Evolutionary conservation across 2,888 invertebrate species (phyloP).

Genomic region (Tillus elongatus): DNA sequence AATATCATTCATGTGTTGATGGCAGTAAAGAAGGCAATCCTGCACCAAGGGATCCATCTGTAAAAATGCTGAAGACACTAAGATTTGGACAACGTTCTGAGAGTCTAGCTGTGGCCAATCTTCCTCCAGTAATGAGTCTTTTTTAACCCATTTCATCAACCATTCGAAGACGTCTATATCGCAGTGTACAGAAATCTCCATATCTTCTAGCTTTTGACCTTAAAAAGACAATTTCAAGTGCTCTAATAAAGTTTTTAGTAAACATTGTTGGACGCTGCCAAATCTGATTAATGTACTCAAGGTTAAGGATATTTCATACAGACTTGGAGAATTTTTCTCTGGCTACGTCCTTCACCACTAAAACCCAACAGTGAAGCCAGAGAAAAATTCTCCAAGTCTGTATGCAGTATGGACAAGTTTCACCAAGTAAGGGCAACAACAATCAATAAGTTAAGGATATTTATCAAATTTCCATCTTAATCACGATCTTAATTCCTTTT

Average conservation of each 20-base stretch:
- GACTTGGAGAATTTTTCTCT: too few species aligned
- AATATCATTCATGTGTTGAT: conserved; percentile 78
- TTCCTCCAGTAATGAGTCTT: conserved; percentile 54
- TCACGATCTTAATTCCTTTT: conserved; percentile 4
- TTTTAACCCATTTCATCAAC: conserved; percentile 94
- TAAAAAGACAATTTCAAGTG: conserved; percentile 9
- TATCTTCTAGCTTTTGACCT: conserved; percentile 34
- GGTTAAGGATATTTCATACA: too few species aligned
- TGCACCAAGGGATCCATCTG: conserved; percentile 87
- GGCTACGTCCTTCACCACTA: too few species aligned
- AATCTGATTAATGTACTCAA: too few species aligned
- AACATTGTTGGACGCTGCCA: too few species aligned
- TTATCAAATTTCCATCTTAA: too few species aligned
- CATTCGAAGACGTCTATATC: conserved; percentile 94
- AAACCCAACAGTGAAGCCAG: too few species aligned
- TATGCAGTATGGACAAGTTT: too few species aligned
- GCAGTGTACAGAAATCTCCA: conserved; percentile 93
- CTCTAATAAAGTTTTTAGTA: too few species aligned
- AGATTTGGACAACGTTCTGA: conserved; percentile 80
- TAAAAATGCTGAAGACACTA: conserved; percentile 89
- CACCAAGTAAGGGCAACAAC: too few species aligned
- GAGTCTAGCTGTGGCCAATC: conserved; percentile 67
- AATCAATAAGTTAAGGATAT: too few species aligned
- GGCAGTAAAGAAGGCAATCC: conserved; percentile 79
- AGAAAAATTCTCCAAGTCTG: too few species aligned